Base-by-base conservation (phyloP, 2,888 invertebrate species). In the Drosophila ustulata region DNA sequence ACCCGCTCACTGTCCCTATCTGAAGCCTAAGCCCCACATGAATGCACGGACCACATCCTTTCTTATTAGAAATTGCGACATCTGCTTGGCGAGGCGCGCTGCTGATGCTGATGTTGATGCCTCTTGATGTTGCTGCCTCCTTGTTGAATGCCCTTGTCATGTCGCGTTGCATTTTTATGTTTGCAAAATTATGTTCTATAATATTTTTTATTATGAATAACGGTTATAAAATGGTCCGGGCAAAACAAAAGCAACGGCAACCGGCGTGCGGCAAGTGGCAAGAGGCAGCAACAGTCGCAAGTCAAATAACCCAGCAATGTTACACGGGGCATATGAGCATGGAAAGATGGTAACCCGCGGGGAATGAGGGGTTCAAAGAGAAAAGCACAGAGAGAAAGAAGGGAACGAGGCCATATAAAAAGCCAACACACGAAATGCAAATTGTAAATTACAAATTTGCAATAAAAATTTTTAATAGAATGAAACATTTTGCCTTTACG, bases 371-470 rank as follows among this genome's bases (percentile, higher is more conserved):
- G 25, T 11, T 13, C 37, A 30, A 7, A 18, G 46, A 30, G 32
- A 9, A 9, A 1, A 9, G 37, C 26, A 3, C 4, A n/a, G 34
- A 26, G 34, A 41, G 25, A 8, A 46, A 32, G 13, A 23, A 65
- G 46, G 37, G 63, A 37, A 37, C 37, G 37, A 37, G 58, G 56
- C 49, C 64, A 82, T 74, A 80, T 78, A 78, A 82, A 81, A 84
- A 85, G 71, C 71, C 81, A 83, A 79, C 83, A 82, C 83, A 85
- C 83, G 88, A 90, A 90, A 91, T 90, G 90, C 90, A 91, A 91
- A 91, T 90, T 90, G 90, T 90, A 90, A 90, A 90, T 91, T 91
- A 91, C 90, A 91, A 91, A 91, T 91, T 90, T 90, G 90, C 89
- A 91, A 91, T 91, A 91, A 91, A 91, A 91, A 89, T 90, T 83